Conservation (phyloP, 2,888 invertebrate genomes). For the Agrotis segetum region DNA sequence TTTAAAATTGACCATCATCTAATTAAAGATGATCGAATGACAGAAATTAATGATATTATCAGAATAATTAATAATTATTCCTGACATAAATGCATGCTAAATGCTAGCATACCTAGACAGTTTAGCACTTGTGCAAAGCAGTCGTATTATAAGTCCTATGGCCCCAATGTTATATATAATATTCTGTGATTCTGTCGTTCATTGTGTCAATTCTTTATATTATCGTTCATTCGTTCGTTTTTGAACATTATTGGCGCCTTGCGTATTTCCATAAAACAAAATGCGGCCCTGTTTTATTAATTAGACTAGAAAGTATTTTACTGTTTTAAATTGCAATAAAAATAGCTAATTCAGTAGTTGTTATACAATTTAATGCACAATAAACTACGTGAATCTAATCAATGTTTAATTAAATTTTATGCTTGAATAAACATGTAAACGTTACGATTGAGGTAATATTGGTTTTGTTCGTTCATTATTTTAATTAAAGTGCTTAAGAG, state of each 20-base stretch:
- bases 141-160: not conserved
- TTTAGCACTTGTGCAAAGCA: not conserved
- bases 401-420: constrained; percentile 10
- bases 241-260: no score
- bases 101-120: not conserved
- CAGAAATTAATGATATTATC: not conserved
- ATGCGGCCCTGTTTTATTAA: not conserved
- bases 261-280: not conserved
- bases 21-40: not conserved
- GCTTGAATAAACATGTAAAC: not conserved
- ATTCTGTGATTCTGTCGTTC: no score
- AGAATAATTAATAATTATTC: no score
- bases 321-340: not conserved
- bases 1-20: not conserved
- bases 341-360: not conserved
- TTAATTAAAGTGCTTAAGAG: not conserved
- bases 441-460: constrained; percentile 1
- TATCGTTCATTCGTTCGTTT: no score
- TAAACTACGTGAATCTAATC: constrained; percentile 9
- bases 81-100: no score
- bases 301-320: not conserved
- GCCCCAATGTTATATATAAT: no score
- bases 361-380: not conserved
- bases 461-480: not conserved
- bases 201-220: no score